These are phyloP conservation scores for Rhagoletis pomonella DNA, from an alignment of 1,140 invertebrate genomes.

Conservation along the genomic window DNA sequence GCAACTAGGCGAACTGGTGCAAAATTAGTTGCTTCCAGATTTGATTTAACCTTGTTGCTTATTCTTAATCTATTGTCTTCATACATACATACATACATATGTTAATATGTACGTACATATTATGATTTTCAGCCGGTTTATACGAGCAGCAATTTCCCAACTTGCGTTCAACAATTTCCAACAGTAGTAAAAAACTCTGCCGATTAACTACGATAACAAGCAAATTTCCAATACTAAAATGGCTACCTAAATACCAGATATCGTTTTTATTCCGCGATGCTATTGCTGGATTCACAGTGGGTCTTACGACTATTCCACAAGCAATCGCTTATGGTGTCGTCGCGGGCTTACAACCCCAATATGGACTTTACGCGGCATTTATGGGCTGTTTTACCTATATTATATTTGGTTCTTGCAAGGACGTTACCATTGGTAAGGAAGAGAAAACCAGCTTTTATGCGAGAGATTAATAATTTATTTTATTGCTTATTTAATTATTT, in stretches of 20 bases:
- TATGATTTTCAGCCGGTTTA: conserved; percentile 18
- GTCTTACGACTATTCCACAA: conserved; percentile 89
- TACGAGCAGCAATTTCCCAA: conserved; percentile 64
- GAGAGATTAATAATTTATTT: too few species aligned
- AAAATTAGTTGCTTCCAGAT: too few species aligned
- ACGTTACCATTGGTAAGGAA: conserved; percentile 78
- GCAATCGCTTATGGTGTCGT: conserved; percentile 89
- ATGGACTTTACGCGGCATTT: conserved; percentile 85
- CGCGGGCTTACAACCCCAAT: conserved; percentile 78
- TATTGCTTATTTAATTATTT: background rate
- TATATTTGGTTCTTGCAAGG: conserved; percentile 90
- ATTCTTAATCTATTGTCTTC: too few species aligned
- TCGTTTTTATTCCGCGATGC: conserved; percentile 80
- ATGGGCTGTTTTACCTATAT: conserved; percentile 91
- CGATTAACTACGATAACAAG: conserved; percentile 73
- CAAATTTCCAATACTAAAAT: conserved; percentile 79
- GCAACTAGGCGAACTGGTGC: too few species aligned
- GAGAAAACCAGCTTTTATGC: background rate
- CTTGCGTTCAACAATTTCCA: conserved; percentile 61
- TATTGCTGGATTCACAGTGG: conserved; percentile 90
- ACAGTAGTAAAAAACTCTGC: conserved; percentile 66
- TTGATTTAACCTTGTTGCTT: too few species aligned
- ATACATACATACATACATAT: too few species aligned
- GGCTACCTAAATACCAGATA: conserved; percentile 80
- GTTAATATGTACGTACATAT: too few species aligned